These are phyloP conservation scores for Leptodactylus fallax DNA, from an alignment of 2,797 vertebrate species.

Conservation along the genomic window DNA sequence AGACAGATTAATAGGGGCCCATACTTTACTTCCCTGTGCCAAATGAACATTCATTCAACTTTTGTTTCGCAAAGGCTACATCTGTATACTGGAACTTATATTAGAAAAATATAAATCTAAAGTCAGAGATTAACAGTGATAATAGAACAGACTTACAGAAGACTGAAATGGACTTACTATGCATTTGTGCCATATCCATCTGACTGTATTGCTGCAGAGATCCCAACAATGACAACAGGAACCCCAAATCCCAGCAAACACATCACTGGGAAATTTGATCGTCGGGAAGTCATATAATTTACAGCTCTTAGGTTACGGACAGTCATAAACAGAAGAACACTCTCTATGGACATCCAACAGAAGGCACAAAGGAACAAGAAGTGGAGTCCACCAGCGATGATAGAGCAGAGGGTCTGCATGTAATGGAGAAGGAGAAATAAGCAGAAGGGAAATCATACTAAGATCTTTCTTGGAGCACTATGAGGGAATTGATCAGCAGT, in stretches of 20 bases:
- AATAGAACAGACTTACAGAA: not conserved
- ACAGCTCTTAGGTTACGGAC: slow-evolving; percentile 76
- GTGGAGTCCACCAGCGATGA: slow-evolving; percentile 70
- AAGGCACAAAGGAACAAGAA: slow-evolving; percentile 72
- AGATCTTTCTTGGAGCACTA: too few relatives aligned
- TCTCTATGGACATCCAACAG: slow-evolving; percentile 74
- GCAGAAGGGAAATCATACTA: not conserved
- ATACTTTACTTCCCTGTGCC: too few relatives aligned
- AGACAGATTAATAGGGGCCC: too few relatives aligned
- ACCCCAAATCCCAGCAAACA: slow-evolving; percentile 77
- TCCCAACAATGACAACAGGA: slow-evolving; percentile 75
- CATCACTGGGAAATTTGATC: slow-evolving; percentile 72
- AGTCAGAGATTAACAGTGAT: not conserved
- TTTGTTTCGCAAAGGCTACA: too few relatives aligned
- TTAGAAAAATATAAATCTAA: not conserved
- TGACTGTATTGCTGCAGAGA: slow-evolving; percentile 71
- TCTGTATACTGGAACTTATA: not conserved
- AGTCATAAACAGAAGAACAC: slow-evolving; percentile 69
- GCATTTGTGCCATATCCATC: slow-evolving; percentile 73
- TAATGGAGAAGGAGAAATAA: slow-evolving; percentile 48
- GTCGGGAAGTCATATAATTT: slow-evolving; percentile 77
- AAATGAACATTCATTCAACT: not conserved
- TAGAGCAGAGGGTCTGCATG: slow-evolving; percentile 63
- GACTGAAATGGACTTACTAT: slow-evolving; percentile 62
- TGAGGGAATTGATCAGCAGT: too few relatives aligned